These are phyloP conservation scores for Drosophila lowei DNA, from an alignment of 1,140 invertebrate species.

Conservation along the genomic window DNA sequence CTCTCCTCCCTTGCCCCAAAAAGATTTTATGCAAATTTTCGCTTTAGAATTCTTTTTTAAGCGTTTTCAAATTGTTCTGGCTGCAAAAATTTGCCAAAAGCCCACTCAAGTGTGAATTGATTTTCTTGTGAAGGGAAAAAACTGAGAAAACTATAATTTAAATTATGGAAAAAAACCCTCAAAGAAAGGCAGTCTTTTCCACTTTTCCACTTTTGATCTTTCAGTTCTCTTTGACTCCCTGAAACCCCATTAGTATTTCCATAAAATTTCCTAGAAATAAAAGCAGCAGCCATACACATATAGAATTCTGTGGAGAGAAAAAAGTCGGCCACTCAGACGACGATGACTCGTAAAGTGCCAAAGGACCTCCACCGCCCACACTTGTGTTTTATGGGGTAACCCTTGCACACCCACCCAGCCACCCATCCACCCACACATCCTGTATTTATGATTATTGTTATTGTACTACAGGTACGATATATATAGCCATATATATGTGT, in stretches of 20 bases:
- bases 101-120: slow-evolving; percentile 37
- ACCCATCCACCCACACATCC: slow-evolving; percentile 16
- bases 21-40: slow-evolving; percentile 46
- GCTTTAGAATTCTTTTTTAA: slow-evolving; percentile 37
- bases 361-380: background rate
- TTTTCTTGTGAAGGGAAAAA: slow-evolving; percentile 8
- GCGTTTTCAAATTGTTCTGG: slow-evolving; percentile 39
- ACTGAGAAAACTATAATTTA: slow-evolving; percentile 2
- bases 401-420: slow-evolving; percentile 2
- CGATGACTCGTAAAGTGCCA: slow-evolving; percentile 14
- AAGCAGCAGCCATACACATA: background rate
- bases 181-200: background rate
- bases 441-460: slow-evolving; percentile 70
- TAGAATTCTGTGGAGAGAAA: slow-evolving; percentile 11
- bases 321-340: slow-evolving; percentile 25
- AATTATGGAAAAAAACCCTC: slow-evolving; percentile 4
- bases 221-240: background rate
- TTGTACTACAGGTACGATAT: slow-evolving; percentile 28
- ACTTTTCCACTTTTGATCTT: background rate
- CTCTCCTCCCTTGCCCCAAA: slow-evolving; percentile 18
- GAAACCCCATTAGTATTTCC: slow-evolving; percentile 36
- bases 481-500: slow-evolving; percentile 6
- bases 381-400: background rate
- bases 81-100: slow-evolving; percentile 30
- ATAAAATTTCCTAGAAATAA: slow-evolving; percentile 4